A percentile compares a stretch with the other conserved stretches of the same genome.
Evolutionary conservation across 2,888 invertebrate genomes (phyloP).

Genomic region (Dryobota labecula): DNA sequence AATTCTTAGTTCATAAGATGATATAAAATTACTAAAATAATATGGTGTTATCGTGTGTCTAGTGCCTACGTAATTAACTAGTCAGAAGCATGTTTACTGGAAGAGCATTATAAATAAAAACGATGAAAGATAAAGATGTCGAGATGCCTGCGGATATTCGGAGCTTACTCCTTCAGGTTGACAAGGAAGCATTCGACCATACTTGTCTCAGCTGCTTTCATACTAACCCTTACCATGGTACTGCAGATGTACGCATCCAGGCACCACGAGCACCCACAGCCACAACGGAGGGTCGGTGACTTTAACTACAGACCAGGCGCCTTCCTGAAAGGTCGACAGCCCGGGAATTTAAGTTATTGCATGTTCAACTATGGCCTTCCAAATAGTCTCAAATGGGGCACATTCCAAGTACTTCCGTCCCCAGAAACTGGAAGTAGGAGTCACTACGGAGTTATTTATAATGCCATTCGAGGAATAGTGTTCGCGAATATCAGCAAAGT

Average conservation of each 20-base stretch:
- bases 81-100: slow-evolving; percentile 50
- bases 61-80: slow-evolving; percentile 16
- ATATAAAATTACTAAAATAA: slow-evolving; percentile 12
- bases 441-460: slow-evolving; percentile 91
- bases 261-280: slow-evolving; percentile 72
- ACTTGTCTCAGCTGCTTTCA: slow-evolving; percentile 78
- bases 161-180: slow-evolving; percentile 85
- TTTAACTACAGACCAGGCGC: slow-evolving; percentile 84
- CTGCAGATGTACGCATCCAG: slow-evolving; percentile 83
- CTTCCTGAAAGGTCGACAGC: slow-evolving; percentile 86
- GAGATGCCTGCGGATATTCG: slow-evolving; percentile 84
- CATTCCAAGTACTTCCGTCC: slow-evolving; percentile 84
- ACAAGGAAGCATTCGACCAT: slow-evolving; percentile 83
- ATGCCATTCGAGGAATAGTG: slow-evolving; percentile 88
- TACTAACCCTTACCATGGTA: slow-evolving; percentile 79
- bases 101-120: slow-evolving; percentile 65
- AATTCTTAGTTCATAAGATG: slow-evolving; percentile 24
- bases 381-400: slow-evolving; percentile 87
- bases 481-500: slow-evolving; percentile 82
- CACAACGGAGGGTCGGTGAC: slow-evolving; percentile 78
- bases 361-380: slow-evolving; percentile 91
- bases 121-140: slow-evolving; percentile 83
- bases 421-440: slow-evolving; percentile 91
- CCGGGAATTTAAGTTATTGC: slow-evolving; percentile 90
- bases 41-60: slow-evolving; percentile 36